These are phyloP conservation scores for Oreocharis arfaki DNA, from an alignment of 2,113 vertebrate species.

Conservation along the genomic window DNA sequence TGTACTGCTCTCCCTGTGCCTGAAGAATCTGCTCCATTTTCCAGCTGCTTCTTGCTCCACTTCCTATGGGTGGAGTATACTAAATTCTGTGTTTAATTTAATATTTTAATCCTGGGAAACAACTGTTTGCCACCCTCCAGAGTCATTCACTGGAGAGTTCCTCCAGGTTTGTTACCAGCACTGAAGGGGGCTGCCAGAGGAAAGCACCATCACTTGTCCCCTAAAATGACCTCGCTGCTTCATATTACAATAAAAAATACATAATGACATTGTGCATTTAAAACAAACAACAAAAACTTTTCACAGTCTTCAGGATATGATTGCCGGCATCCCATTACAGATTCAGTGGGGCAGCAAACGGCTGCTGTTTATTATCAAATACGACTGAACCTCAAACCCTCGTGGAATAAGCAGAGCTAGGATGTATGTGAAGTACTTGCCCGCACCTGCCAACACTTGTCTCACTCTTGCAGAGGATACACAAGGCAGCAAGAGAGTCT, in stretches of 20 bases:
- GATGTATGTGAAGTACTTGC: neutral
- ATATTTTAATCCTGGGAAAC: neutral
- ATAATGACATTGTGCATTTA: neutral
- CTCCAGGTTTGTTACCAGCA: neutral
- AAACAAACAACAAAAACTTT: neutral
- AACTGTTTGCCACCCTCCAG: neutral
- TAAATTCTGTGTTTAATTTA: neutral
- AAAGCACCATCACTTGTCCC: neutral
- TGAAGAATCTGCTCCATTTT: neutral
- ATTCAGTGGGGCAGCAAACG: neutral
- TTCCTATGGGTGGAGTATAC: neutral
- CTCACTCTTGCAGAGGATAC: neutral
- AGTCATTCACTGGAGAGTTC: neutral
- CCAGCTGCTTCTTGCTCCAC: neutral
- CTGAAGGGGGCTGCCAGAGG: neutral
- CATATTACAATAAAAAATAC: neutral
- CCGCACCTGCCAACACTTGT: neutral
- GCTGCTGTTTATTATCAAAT: neutral
- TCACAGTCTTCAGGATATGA: neutral
- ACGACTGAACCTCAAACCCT: neutral
- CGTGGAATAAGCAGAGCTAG: neutral
- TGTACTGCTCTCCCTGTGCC: neutral
- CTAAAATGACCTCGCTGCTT: neutral
- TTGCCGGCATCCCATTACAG: neutral
- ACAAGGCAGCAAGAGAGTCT: neutral